Conservation (phyloP, 2,113 vertebrate genomes). For the Ptilonorhynchus violaceus region DNA sequence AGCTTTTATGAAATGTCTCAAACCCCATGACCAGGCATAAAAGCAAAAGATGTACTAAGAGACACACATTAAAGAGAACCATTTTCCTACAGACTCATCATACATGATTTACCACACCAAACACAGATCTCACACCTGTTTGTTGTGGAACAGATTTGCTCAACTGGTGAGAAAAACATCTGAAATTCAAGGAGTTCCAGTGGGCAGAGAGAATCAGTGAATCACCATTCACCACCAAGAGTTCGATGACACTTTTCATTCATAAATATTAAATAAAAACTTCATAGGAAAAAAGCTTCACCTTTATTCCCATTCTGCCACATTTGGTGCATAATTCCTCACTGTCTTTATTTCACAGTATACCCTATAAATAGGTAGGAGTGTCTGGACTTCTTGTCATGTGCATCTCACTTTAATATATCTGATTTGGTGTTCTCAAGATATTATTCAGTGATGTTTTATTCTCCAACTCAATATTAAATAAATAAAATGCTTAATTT, state of each 20-base stretch:
- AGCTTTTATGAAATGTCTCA: conserved; percentile 5
- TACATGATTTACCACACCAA: not conserved
- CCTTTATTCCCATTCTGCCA: not conserved
- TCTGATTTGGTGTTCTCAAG: not conserved
- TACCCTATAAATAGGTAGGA: not conserved
- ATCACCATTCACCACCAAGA: not conserved
- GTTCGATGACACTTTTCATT: not conserved
- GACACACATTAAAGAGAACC: not conserved
- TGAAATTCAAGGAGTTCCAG: not conserved
- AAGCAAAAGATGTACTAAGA: not conserved
- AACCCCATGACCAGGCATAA: not conserved
- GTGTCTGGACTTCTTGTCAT: not conserved
- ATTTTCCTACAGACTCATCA: conserved; percentile 4
- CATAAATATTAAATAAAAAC: not conserved
- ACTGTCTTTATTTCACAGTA: not conserved
- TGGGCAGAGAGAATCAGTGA: not conserved
- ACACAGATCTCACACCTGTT: not conserved
- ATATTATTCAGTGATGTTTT: not conserved
- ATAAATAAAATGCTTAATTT: not conserved
- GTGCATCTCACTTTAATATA: not conserved
- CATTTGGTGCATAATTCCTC: not conserved
- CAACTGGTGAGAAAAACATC: not conserved
- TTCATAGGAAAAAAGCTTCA: not conserved
- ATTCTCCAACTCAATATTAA: not conserved
- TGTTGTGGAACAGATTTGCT: not conserved